A percentile compares a stretch with the other conserved stretches of the same genome.
Evolutionary conservation across 2,113 vertebrate species (phyloP).

Genomic region (Hipposideros armiger): DNA sequence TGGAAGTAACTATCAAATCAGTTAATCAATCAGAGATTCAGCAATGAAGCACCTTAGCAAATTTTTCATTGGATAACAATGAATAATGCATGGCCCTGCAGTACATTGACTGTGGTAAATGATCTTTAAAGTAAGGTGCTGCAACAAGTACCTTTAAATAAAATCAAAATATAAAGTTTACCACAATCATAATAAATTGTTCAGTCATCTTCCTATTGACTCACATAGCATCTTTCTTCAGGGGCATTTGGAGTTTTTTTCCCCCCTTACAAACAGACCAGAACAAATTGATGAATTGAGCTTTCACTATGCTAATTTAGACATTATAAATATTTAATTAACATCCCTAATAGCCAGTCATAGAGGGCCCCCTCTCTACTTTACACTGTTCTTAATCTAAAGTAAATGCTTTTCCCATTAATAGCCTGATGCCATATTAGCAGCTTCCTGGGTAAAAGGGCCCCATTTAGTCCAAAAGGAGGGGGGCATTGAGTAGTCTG

Average conservation of each 20-base stretch:
- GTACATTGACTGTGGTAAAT: constrained; percentile 80
- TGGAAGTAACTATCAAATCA: constrained; percentile 68
- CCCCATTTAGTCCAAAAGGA: constrained; percentile 67
- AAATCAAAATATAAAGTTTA: constrained; percentile 84
- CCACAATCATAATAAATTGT: constrained; percentile 82
- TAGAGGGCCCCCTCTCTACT: constrained; percentile 81
- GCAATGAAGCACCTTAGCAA: constrained; percentile 75
- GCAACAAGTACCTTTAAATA: constrained; percentile 86
- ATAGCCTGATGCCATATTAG: constrained; percentile 84
- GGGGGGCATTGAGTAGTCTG: constrained; percentile 50
- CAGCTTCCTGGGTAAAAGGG: constrained; percentile 82
- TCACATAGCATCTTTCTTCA: constrained; percentile 74
- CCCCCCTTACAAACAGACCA: constrained; percentile 84
- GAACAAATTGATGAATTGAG: constrained; percentile 93
- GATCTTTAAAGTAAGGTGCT: constrained; percentile 81
- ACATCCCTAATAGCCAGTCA: constrained; percentile 87
- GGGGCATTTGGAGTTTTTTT: constrained; percentile 79
- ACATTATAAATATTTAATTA: constrained; percentile 93
- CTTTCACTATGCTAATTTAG: constrained; percentile 92
- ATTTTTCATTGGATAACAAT: constrained; percentile 75
- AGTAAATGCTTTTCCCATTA: constrained; percentile 88
- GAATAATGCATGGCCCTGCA: constrained; percentile 70
- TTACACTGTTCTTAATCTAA: constrained; percentile 87
- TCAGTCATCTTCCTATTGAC: constrained; percentile 82
- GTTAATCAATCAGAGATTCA: constrained; percentile 69